Evolutionary conservation across 2,888 invertebrate genomes (phyloP).

Genomic region (Ornithoptera alexandrae): DNA sequence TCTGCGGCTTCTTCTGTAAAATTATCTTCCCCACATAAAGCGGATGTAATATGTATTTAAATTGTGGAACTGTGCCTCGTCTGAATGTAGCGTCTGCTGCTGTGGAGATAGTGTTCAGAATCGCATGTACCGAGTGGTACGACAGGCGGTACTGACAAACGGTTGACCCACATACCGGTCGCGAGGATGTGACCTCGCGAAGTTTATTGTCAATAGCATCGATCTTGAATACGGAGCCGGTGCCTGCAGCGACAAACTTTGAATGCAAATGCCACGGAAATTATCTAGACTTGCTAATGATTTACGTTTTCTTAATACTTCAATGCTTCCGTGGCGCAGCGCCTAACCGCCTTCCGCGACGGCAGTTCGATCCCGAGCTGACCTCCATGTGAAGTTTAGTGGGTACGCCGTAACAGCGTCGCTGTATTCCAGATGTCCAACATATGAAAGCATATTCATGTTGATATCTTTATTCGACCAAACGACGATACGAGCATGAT

Average conservation of each 20-base stretch:
- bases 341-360: too few relatives aligned
- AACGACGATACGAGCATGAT: too few relatives aligned
- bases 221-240: slow-evolving; percentile 39
- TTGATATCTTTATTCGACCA: too few relatives aligned
- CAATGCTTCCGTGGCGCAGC: background rate
- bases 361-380: too few relatives aligned
- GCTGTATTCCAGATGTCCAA: too few relatives aligned
- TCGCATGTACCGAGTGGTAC: slow-evolving; percentile 38
- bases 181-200: slow-evolving; percentile 61
- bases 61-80: slow-evolving; percentile 8
- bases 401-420: too few relatives aligned
- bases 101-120: slow-evolving; percentile 28
- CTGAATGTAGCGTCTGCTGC: slow-evolving; percentile 24
- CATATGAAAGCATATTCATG: too few relatives aligned
- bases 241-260: slow-evolving; percentile 33
- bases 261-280: slow-evolving; percentile 22
- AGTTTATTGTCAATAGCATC: slow-evolving; percentile 64
- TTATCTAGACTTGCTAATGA: slow-evolving; percentile 16
- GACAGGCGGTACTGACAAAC: slow-evolving; percentile 46
- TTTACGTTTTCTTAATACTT: slow-evolving; percentile 16
- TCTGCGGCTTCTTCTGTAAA: slow-evolving; percentile 34
- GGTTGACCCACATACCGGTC: slow-evolving; percentile 69
- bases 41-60: slow-evolving; percentile 28
- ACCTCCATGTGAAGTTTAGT: too few relatives aligned
- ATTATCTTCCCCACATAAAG: slow-evolving; percentile 33